Conservation (phyloP, 2,797 vertebrate species). For the Crenichthys baileyi region DNA sequence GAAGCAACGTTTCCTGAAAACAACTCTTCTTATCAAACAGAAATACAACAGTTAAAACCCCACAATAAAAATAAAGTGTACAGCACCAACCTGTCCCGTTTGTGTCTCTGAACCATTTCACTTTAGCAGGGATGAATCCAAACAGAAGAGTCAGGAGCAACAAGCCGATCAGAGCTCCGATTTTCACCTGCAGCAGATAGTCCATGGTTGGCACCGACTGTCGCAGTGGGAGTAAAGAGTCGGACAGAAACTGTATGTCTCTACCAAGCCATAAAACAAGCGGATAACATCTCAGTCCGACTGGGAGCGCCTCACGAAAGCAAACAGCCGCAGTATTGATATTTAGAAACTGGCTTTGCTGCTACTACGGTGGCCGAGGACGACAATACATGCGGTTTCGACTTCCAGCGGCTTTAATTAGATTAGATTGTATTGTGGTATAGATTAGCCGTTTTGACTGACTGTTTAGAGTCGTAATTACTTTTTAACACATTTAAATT, state of each 20-base stretch:
- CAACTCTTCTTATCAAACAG: rapidly evolving
- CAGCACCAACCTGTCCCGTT: slow-evolving; percentile 77
- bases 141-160: slow-evolving; percentile 80
- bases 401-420: neutral
- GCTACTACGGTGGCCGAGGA: slow-evolving; percentile 31
- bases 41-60: neutral
- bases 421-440: neutral
- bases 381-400: rapidly evolving
- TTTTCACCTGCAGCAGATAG: slow-evolving; percentile 81
- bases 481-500: neutral
- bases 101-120: slow-evolving; percentile 79
- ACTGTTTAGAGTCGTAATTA: neutral
- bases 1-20: neutral
- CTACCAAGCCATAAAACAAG: neutral
- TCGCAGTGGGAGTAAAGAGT: neutral
- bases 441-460: neutral
- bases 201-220: slow-evolving; percentile 69
- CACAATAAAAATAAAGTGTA: too few species aligned
- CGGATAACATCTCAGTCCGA: neutral
- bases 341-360: neutral
- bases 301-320: neutral
- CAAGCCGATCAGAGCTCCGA: slow-evolving; percentile 79
- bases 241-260: neutral
- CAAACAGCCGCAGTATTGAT: neutral
- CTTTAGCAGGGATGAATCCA: slow-evolving; percentile 81